Percentiles rank a stretch among this genome's conserved stretches.
phyloP scores from a whole-genome alignment of 2,888 invertebrate species.

The Phytoseiulus persimilis region DNA sequence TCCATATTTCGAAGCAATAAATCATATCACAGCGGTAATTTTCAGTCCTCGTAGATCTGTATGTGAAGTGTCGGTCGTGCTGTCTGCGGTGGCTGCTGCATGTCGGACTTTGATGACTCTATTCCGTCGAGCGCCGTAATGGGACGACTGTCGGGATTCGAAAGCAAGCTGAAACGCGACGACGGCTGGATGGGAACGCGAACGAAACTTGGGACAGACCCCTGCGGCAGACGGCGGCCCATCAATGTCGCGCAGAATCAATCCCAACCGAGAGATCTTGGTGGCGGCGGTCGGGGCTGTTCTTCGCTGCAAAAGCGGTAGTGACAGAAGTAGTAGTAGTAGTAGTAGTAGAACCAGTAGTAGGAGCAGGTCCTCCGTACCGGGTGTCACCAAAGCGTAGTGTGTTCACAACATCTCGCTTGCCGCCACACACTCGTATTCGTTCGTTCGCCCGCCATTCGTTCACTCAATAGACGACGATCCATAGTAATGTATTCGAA shows the following conservation, averaged over 20 bases:
- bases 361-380: not conserved
- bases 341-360: not conserved
- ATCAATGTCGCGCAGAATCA: not conserved
- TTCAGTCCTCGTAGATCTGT: not conserved
- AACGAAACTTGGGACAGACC: not conserved
- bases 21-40: constrained; percentile 23
- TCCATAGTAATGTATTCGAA: not conserved
- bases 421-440: not conserved
- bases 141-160: not conserved
- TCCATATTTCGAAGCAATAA: constrained; percentile 23
- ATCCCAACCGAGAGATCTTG: not conserved
- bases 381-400: not conserved
- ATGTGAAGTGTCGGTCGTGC: constrained; percentile 5
- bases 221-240: not conserved
- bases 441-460: not conserved
- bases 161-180: not conserved
- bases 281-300: not conserved
- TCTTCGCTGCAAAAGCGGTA: not conserved
- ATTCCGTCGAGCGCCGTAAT: not conserved
- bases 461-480: not conserved
- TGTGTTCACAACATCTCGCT: not conserved
- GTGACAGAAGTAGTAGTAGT: not conserved
- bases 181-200: not conserved
- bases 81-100: not conserved
- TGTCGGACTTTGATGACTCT: not conserved